A percentile compares a stretch with the other conserved stretches of the same genome.
Conservation (phyloP, 2,797 vertebrate species). For the Tenualosa ilisha region DNA sequence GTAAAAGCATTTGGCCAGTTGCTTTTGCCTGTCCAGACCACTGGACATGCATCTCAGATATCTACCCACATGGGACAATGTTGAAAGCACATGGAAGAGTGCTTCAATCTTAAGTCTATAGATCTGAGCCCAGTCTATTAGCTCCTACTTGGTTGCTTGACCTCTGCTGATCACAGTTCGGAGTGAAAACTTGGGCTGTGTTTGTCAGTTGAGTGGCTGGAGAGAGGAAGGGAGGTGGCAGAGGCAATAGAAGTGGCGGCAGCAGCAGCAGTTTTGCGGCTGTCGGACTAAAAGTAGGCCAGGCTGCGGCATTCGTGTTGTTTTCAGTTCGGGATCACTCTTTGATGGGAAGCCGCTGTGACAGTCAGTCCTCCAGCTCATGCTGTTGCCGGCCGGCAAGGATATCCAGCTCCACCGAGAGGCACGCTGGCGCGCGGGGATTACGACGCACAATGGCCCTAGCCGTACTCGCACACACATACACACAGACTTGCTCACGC, state of each 20-base stretch:
- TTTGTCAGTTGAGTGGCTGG: background rate
- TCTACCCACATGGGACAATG: background rate
- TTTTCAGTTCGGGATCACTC: conserved; percentile 25
- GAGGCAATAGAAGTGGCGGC: too few species aligned
- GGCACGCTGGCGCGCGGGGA: background rate
- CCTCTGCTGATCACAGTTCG: background rate
- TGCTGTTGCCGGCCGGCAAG: conserved; percentile 31
- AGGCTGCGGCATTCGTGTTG: conserved; percentile 18
- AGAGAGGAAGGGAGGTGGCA: background rate
- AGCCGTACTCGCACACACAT: background rate
- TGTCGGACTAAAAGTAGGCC: background rate
- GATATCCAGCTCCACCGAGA: conserved; percentile 25
- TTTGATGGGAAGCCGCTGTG: conserved; percentile 41
- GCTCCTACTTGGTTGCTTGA: background rate
- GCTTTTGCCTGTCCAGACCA: background rate
- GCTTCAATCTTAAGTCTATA: background rate
- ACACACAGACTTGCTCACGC: background rate
- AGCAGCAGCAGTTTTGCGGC: background rate
- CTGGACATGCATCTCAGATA: background rate
- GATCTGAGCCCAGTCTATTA: background rate
- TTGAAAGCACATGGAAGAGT: background rate
- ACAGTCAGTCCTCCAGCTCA: conserved; percentile 34
- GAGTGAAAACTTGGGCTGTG: background rate
- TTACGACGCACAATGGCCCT: conserved; percentile 15
- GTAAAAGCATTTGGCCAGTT: background rate